Evolutionary conservation across 2,888 invertebrate species (phyloP).

Genomic region (Amphimallon solstitiale): DNA sequence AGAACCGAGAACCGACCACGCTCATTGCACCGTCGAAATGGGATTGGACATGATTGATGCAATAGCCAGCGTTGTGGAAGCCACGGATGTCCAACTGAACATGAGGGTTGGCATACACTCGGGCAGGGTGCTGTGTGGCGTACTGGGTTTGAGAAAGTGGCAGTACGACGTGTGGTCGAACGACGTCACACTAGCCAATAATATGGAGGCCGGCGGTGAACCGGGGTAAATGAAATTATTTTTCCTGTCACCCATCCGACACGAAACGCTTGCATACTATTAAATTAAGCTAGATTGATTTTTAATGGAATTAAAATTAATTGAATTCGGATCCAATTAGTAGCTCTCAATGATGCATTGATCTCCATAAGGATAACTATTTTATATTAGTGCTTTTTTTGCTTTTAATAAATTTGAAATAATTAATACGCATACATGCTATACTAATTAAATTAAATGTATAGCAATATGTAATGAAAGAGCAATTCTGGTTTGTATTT

Average conservation of each 20-base stretch:
- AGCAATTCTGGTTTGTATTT: too few species aligned
- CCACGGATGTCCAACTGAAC: constrained; percentile 90
- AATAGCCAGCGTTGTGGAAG: constrained; percentile 87
- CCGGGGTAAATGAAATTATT: constrained; percentile 73
- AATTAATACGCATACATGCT: too few species aligned
- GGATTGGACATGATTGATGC: constrained; percentile 88
- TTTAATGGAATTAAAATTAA: constrained; percentile 13
- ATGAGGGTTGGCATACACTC: constrained; percentile 95
- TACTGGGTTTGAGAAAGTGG: constrained; percentile 90
- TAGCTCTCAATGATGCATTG: background rate
- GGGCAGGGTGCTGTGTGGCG: constrained; percentile 89
- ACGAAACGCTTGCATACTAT: constrained; percentile 7
- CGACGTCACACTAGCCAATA: constrained; percentile 89
- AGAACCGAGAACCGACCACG: constrained; percentile 91
- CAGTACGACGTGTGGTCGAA: constrained; percentile 96
- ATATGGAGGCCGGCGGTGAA: constrained; percentile 91
- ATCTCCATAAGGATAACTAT: background rate
- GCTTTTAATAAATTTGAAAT: too few species aligned
- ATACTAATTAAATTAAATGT: too few species aligned
- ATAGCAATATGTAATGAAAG: too few species aligned
- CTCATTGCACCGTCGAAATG: constrained; percentile 90
- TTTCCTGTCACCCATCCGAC: background rate
- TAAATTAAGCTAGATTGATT: constrained; percentile 12
- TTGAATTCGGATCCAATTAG: constrained; percentile 13
- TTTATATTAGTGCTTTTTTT: too few species aligned